Conservation (phyloP, 2,113 vertebrate species). For the Chloropsis cyanopogon region DNA sequence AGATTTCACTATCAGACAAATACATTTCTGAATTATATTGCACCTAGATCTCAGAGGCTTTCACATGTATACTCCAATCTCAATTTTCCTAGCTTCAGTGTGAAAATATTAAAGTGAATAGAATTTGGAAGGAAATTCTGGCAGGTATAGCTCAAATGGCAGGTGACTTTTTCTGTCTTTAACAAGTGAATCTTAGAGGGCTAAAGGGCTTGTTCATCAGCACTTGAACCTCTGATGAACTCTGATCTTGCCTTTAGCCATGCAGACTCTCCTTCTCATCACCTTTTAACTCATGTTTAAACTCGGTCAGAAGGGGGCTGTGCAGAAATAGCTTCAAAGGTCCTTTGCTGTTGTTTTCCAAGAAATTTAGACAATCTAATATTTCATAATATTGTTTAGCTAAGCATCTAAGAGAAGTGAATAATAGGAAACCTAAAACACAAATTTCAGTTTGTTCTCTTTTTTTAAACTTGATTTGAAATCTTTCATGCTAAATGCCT, state of each 20-base stretch:
- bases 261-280: background rate
- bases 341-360: background rate
- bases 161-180: background rate
- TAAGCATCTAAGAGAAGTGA: background rate
- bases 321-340: background rate
- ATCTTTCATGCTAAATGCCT: background rate
- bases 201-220: background rate
- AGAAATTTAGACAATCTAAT: background rate
- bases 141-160: background rate
- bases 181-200: background rate
- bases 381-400: background rate
- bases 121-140: background rate
- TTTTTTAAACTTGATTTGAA: background rate
- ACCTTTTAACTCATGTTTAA: background rate
- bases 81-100: background rate
- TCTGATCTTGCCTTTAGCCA: background rate
- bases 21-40: background rate
- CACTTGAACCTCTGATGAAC: slow-evolving; percentile 21
- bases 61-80: background rate
- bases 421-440: background rate
- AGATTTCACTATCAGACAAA: background rate
- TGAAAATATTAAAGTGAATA: background rate
- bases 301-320: background rate
- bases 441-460: background rate
- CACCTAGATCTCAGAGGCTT: background rate